phyloP scores from a whole-genome alignment of 1,140 invertebrate genomes.

The Pogonomyrmex californicus region DNA sequence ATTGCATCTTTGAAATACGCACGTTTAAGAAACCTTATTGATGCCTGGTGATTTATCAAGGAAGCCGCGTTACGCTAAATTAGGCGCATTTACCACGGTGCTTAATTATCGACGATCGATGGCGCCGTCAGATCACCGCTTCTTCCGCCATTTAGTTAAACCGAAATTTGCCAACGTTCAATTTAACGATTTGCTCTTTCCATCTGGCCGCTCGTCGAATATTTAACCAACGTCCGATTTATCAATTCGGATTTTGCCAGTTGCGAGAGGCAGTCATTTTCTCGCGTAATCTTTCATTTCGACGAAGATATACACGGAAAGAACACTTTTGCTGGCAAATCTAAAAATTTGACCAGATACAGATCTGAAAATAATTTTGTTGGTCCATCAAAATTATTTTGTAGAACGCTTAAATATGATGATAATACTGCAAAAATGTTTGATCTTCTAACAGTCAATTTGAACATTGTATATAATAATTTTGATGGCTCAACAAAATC shows the following conservation, averaged over 20 bases:
- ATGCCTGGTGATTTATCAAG: slow-evolving; percentile 28
- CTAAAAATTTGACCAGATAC: too few relatives aligned
- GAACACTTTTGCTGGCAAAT: too few relatives aligned
- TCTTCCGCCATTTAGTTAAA: not conserved
- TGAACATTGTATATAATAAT: too few relatives aligned
- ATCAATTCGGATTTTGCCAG: not conserved
- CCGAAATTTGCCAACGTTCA: not conserved
- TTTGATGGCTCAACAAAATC: too few relatives aligned
- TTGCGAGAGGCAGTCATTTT: not conserved
- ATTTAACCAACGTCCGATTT: not conserved
- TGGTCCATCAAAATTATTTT: too few relatives aligned
- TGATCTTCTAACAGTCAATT: too few relatives aligned
- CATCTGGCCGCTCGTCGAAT: not conserved
- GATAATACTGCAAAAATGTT: too few relatives aligned
- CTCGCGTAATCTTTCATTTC: not conserved
- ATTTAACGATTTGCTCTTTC: not conserved
- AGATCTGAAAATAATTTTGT: too few relatives aligned
- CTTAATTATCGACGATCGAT: slow-evolving; percentile 62
- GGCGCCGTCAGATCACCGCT: not conserved
- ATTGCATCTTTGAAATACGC: not conserved
- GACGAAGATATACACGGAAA: too few relatives aligned
- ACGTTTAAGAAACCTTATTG: slow-evolving; percentile 16
- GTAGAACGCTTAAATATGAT: too few relatives aligned
- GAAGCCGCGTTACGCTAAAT: slow-evolving; percentile 24
- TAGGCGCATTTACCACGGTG: slow-evolving; percentile 26